Evolutionary conservation across 1,140 invertebrate genomes (phyloP).

Genomic region (Trichogramma pretiosum): DNA sequence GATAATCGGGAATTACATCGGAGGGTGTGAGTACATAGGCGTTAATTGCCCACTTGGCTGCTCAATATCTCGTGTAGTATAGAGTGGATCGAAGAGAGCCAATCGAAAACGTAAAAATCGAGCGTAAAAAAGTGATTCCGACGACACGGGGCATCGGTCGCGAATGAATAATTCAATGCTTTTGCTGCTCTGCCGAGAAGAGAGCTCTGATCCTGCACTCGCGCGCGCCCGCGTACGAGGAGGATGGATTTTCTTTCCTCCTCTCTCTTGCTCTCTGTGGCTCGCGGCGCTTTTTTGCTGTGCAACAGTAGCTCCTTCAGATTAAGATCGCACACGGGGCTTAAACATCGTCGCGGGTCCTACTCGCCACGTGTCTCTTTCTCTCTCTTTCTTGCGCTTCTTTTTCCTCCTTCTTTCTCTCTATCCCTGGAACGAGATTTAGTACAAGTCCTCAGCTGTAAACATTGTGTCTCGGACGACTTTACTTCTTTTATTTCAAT

Average conservation of each 20-base stretch:
- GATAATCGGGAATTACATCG: conserved; percentile 25
- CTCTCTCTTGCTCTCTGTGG: conserved; percentile 5
- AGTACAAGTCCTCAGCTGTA: conserved; percentile 11
- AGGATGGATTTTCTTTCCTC: conserved; percentile 24
- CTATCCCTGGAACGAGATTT: no score
- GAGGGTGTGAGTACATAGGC: not conserved
- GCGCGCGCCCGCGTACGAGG: conserved; percentile 21
- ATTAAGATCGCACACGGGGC: conserved; percentile 34
- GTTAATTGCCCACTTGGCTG: conserved; percentile 15
- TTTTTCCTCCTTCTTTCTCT: no score
- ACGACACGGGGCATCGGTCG: conserved; percentile 17
- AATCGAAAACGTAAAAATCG: not conserved
- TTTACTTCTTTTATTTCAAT: no score
- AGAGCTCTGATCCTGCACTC: no score
- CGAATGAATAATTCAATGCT: conserved; percentile 36
- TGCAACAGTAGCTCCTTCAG: conserved; percentile 19
- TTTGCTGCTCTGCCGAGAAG: no score
- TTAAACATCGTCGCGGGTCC: no score
- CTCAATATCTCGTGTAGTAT: conserved; percentile 8
- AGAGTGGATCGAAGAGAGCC: not conserved
- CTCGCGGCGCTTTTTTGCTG: conserved; percentile 23
- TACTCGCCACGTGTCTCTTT: no score
- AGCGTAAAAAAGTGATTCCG: conserved; percentile 12
- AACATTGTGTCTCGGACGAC: no score
- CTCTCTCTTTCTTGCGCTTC: no score